Conservation (phyloP, 2,888 invertebrate genomes). For the Tanypteryx hageni region DNA sequence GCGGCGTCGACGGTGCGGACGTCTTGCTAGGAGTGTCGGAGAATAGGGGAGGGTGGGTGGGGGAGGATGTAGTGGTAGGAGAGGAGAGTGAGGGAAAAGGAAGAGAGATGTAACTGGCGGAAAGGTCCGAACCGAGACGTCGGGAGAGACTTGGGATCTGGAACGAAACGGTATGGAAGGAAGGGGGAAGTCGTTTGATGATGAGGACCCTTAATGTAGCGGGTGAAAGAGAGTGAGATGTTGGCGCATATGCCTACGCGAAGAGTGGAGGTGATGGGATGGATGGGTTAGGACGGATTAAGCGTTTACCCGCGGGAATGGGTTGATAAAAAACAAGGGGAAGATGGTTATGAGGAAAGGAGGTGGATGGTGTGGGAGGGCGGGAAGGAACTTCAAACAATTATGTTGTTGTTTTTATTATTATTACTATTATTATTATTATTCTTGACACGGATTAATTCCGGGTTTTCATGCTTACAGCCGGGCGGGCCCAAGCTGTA, state of each 20-base stretch:
- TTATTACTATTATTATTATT: no score
- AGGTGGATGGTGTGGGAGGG: background rate
- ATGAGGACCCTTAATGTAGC: conserved; percentile 40
- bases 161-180: background rate
- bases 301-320: background rate
- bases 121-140: background rate
- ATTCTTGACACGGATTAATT: no score
- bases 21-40: background rate
- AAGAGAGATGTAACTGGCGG: background rate
- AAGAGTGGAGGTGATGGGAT: background rate
- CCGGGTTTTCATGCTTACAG: no score
- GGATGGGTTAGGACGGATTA: background rate
- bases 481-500: no score
- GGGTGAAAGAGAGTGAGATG: background rate
- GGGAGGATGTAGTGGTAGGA: background rate
- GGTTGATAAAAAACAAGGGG: background rate
- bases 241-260: no score
- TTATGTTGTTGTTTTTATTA: background rate
- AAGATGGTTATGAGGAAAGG: background rate
- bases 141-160: background rate
- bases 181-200: conserved; percentile 48
- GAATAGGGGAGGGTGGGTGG: background rate
- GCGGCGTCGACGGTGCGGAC: background rate
- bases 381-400: no score
- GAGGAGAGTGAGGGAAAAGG: background rate